Conservation (phyloP, 1,140 invertebrate genomes). For the Drosophila mauritiana region DNA sequence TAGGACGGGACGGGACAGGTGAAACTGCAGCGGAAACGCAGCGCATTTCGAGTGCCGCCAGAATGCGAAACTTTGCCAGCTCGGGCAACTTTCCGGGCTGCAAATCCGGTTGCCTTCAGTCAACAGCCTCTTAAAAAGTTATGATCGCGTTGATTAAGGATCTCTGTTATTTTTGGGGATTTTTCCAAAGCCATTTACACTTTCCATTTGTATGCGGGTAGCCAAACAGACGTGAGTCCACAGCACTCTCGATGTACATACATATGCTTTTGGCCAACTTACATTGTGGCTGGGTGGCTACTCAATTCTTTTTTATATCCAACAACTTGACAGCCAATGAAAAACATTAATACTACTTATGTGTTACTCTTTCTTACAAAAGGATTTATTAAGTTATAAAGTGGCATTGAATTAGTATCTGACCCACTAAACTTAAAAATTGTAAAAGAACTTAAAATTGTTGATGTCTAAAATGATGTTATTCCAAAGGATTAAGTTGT, state of each 20-base stretch:
- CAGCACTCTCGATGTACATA: too few species aligned
- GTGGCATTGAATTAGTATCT: too few species aligned
- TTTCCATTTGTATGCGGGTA: background rate
- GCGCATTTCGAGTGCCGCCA: slow-evolving; percentile 26
- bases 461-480: too few species aligned
- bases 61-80: slow-evolving; percentile 16
- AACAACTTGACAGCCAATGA: too few species aligned
- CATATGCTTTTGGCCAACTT: background rate
- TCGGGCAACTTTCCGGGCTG: background rate
- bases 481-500: too few species aligned
- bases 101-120: slow-evolving; percentile 1
- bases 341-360: too few species aligned
- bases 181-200: background rate
- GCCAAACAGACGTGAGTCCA: background rate
- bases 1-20: slow-evolving; percentile 11
- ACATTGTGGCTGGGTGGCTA: background rate
- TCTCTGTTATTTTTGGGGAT: background rate
- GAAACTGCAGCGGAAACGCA: slow-evolving; percentile 18
- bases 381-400: too few species aligned
- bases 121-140: slow-evolving; percentile 18
- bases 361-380: too few species aligned
- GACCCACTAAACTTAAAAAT: too few species aligned
- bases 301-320: too few species aligned
- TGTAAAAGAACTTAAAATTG: too few species aligned
- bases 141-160: background rate